Evolutionary conservation across 2,888 invertebrate genomes (phyloP).

Genomic region (Spodoptera littoralis): DNA sequence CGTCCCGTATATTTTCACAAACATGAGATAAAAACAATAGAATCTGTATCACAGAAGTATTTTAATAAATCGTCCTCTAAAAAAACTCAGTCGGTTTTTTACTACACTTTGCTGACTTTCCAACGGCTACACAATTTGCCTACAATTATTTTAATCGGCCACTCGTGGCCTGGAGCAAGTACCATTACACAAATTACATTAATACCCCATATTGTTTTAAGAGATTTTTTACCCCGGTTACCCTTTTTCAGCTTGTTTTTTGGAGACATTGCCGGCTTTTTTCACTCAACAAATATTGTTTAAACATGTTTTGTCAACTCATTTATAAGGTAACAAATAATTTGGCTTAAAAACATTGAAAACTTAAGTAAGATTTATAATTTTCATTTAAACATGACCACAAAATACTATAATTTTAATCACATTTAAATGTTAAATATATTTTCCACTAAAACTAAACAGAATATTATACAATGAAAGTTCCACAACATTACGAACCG

Average conservation of each 20-base stretch:
- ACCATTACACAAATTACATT: conserved; percentile 44
- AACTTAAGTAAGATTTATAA: too few relatives aligned
- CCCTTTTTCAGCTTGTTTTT: conserved; percentile 12
- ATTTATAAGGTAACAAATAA: too few relatives aligned
- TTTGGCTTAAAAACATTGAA: too few relatives aligned
- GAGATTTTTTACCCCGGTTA: conserved; percentile 14
- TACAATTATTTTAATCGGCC: conserved; percentile 56
- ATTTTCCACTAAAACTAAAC: conserved; percentile 16
- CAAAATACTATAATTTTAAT: too few relatives aligned
- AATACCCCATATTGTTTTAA: conserved; percentile 32
- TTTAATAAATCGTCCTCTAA: conserved; percentile 20
- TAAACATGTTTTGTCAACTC: too few relatives aligned
- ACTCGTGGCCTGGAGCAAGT: conserved; percentile 36
- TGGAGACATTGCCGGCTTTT: not conserved
- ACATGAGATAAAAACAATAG: conserved; percentile 11
- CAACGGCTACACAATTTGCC: conserved; percentile 36
- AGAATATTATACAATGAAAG: conserved; percentile 29
- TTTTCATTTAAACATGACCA: too few relatives aligned
- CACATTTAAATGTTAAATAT: too few relatives aligned
- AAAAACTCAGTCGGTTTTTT: conserved; percentile 22
- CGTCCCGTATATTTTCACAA: conserved; percentile 3
- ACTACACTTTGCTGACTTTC: conserved; percentile 40
- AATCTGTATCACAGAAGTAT: conserved; percentile 1
- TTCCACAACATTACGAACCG: conserved; percentile 15
- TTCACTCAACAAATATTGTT: conserved; percentile 2